phyloP scores from a whole-genome alignment of 2,113 vertebrate genomes.

The Himantopus leucocephalus region DNA sequence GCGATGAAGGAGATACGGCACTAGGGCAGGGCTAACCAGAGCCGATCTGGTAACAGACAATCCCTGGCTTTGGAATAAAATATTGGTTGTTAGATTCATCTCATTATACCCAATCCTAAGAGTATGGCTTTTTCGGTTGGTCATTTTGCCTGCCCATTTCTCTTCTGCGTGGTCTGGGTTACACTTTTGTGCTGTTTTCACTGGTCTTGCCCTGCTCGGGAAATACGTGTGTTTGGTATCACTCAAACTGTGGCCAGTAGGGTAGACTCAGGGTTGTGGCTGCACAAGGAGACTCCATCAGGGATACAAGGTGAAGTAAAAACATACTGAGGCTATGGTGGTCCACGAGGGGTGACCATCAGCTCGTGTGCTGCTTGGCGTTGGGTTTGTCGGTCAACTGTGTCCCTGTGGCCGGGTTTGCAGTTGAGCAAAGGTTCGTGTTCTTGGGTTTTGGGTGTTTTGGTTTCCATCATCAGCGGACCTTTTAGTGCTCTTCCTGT shows the following conservation, averaged over 20 bases:
- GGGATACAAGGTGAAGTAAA: background rate
- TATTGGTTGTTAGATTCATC: background rate
- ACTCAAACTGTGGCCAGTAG: background rate
- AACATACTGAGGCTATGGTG: background rate
- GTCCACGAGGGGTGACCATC: background rate
- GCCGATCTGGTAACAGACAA: accelerated
- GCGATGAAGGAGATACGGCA: background rate
- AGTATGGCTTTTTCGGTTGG: background rate
- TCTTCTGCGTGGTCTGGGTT: background rate
- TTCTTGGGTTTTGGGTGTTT: background rate
- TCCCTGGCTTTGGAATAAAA: background rate
- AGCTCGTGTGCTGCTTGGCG: background rate
- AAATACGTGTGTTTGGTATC: background rate
- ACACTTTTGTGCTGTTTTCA: background rate
- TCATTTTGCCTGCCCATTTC: background rate
- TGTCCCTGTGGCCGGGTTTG: background rate
- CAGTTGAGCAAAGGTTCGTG: background rate
- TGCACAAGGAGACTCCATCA: background rate
- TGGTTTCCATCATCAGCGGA: background rate
- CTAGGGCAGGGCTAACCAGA: background rate
- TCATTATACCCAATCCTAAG: background rate
- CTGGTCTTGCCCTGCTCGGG: background rate
- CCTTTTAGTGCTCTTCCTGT: background rate
- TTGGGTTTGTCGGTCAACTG: background rate
- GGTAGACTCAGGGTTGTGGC: background rate